A percentile compares a stretch with the other conserved stretches of the same genome.
Evolutionary conservation across 2,888 invertebrate genomes (phyloP).

Genomic region (Acanthoscelides obtectus): DNA sequence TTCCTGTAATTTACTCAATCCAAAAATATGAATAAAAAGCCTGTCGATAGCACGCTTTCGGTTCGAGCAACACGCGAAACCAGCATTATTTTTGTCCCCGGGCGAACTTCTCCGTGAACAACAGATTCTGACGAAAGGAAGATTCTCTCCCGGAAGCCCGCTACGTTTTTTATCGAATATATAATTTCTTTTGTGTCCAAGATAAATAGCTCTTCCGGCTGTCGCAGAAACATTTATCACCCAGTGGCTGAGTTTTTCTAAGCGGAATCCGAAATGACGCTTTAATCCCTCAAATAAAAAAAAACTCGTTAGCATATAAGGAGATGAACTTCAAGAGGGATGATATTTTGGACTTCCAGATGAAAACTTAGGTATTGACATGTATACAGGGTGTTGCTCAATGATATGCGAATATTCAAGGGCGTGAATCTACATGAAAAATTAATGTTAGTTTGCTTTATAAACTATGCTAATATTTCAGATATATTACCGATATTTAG

Average conservation of each 20-base stretch:
- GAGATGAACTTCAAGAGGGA: background rate
- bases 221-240: background rate
- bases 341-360: too few relatives aligned
- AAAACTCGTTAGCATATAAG: background rate
- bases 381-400: too few relatives aligned
- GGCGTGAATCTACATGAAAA: too few relatives aligned
- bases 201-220: background rate
- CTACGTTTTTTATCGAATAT: background rate
- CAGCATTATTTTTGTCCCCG: background rate
- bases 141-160: background rate
- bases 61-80: background rate
- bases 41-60: background rate
- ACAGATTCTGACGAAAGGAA: background rate
- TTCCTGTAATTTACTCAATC: too few relatives aligned
- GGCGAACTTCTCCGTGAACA: background rate
- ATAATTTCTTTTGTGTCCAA: background rate
- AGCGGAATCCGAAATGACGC: background rate
- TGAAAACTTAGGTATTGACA: too few relatives aligned
- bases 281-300: background rate
- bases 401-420: too few relatives aligned
- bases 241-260: background rate
- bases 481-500: too few relatives aligned
- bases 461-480: too few relatives aligned
- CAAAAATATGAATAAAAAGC: too few relatives aligned
- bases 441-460: too few relatives aligned